These are phyloP conservation scores for Philaethria dido DNA, from an alignment of 2,888 invertebrate genomes.

Conservation along the genomic window DNA sequence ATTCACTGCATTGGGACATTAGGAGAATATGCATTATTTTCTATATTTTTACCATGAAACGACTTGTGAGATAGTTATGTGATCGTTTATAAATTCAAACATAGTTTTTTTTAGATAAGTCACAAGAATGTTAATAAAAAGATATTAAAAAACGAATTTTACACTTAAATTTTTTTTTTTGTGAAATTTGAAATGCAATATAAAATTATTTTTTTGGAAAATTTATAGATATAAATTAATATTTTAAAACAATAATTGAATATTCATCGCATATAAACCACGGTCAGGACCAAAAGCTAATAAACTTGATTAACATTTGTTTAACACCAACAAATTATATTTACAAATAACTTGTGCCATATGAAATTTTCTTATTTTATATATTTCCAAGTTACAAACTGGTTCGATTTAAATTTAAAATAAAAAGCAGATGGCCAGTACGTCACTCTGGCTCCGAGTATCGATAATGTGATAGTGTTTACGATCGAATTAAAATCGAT, in stretches of 20 bases:
- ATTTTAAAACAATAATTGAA: background rate
- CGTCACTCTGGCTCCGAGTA: constrained; percentile 58
- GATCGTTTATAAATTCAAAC: too few relatives aligned
- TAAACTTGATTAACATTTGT: constrained; percentile 7
- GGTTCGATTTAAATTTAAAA: constrained; percentile 48
- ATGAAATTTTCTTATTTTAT: constrained; percentile 12
- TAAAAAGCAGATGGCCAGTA: constrained; percentile 48
- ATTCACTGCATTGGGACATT: too few relatives aligned
- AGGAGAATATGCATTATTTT: too few relatives aligned
- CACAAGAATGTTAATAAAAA: too few relatives aligned
- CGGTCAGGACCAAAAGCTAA: background rate
- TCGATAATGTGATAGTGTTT: constrained; percentile 73
- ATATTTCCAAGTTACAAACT: constrained; percentile 43
- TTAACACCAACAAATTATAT: constrained; percentile 18
- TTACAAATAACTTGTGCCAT: constrained; percentile 20
- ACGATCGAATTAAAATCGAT: constrained; percentile 77
- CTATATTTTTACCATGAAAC: too few relatives aligned
- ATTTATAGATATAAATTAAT: background rate
- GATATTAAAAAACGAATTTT: too few relatives aligned
- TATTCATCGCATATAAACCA: background rate
- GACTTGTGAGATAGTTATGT: too few relatives aligned
- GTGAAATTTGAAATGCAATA: too few relatives aligned
- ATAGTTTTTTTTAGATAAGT: too few relatives aligned
- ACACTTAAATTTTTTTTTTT: too few relatives aligned
- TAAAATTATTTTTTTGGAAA: too few relatives aligned